Base-by-base conservation (phyloP, 2,113 vertebrate genomes). In the Sinocyclocheilus rhinocerous region DNA sequence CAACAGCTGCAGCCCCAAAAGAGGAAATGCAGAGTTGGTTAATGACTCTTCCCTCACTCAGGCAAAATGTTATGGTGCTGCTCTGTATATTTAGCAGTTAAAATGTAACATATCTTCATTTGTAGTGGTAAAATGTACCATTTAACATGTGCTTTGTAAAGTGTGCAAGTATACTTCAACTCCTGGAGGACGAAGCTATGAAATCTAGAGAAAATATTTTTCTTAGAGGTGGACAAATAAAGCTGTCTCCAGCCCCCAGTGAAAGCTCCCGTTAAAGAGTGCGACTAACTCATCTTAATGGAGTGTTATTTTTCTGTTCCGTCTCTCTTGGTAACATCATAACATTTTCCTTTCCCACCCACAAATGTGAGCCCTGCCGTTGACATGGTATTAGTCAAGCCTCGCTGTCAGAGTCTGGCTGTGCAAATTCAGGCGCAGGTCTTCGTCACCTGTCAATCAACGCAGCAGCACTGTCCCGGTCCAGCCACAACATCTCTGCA, bases 271-370 rank as follows among this genome's bases (percentile, higher is more conserved):
- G 10, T 42, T 33, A 57, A 73, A 73, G 36, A 80, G 26, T 83
- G 87, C 29, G 24, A 86, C 76, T 78, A 83, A 84, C 87, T 86
- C 85, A 84, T 88, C 69, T 77, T 88, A 84, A 89, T 81, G 69
- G 59, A 85, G 79, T 85, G 67, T 89, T 83, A 85, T 88, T 90
- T 91, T 89, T 86, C 70, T 63, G 55, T 85, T 90, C 69, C 80
- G 84, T 90, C 84, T 88, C 87, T 75, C 84, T 84, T 85, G 85
- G 87, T 86, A 86, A 90, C 89, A 86, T 85, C 73, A 90, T 82
- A 89, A 91, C 83, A 85, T 88, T 89, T 91, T 87, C 87, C 82
- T 87, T 89, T 89, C 84, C 76, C 77, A 78, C 52, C 82, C 84
- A 72, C 78, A 86, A 89, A 83, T 77, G 52, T 76, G 85, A 72